Conservation (phyloP, 1,140 invertebrate genomes). For the Oscheius sp. region DNA sequence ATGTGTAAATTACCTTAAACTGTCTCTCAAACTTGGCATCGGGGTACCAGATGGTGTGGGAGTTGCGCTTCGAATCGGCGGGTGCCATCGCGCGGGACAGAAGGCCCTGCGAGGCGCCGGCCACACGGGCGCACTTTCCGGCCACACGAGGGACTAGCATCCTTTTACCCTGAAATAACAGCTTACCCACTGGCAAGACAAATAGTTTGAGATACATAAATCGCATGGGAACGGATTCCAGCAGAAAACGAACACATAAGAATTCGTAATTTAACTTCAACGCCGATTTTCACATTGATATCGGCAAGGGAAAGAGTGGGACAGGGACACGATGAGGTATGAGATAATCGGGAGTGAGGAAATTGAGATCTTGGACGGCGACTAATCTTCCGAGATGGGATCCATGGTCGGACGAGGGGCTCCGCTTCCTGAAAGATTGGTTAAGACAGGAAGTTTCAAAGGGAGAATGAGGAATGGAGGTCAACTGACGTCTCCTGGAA, state of each 20-base stretch:
- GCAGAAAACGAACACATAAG: too few relatives aligned
- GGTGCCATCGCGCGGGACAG: background rate
- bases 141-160: background rate
- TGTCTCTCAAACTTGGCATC: conserved; percentile 57
- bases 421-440: too few relatives aligned
- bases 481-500: background rate
- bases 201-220: too few relatives aligned
- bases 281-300: too few relatives aligned
- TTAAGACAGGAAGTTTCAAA: background rate
- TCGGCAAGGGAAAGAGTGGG: too few relatives aligned
- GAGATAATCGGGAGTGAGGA: too few relatives aligned
- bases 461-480: background rate
- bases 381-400: background rate
- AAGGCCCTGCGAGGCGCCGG: background rate
- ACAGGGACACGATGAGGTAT: too few relatives aligned
- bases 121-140: background rate
- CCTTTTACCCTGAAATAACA: too few relatives aligned
- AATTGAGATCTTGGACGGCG: too few relatives aligned
- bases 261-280: too few relatives aligned
- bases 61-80: conserved; percentile 18
- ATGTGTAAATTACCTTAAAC: conserved; percentile 47
- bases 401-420: background rate
- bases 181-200: too few relatives aligned
- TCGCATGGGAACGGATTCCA: too few relatives aligned
- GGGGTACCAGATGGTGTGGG: conserved; percentile 55